Base-by-base conservation (phyloP, 2,797 vertebrate species). In the Gypaetus barbatus region DNA sequence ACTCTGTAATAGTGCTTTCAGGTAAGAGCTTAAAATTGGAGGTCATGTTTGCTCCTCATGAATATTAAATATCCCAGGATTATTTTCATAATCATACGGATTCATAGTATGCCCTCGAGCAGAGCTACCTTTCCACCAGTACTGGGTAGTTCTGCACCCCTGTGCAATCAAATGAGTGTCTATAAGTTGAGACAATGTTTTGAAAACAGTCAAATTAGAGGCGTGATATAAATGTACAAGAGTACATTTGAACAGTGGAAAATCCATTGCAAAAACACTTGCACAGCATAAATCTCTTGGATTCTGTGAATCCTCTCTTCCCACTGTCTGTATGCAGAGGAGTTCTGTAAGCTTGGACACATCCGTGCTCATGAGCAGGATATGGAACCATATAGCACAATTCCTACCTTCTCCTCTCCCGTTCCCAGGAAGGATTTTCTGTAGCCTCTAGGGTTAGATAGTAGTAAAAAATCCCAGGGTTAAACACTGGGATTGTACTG, bases 11-110 rank as follows among this genome's bases (percentile, higher is more conserved):
- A 85, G 52, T 64, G 14, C 56, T 94, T 93, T 97, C 70, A 89
- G 84, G 74, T 90, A 87, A 71, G 46, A 89, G 74, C 74, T 87
- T 93, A 92, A 92, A 96, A 90, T 85, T 70, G 68, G 86, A 95
- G 88, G 86, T 95, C 84, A 43, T 97, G 49, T 92, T 94, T 95
- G n/a, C 78, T 90, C 60, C 92, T 91, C n/a, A 93, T 95, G 86
- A 96, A 95, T 94, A 94, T 89, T 94, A 94, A 95, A 87, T 94
- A 93, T 87, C 51, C 44, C 30, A 70, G 58, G 80, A 93, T 93
- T 94, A 88, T 93, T 95, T 93, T 96, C 69, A 79, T 94, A 95
- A 89, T 69, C 70, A 77, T 80, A 89, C 2, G 1, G 48, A 89
- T 85, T 87, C 33, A 17, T 75, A 71, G 24, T 23, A 77, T 77